phyloP scores from a whole-genome alignment of 2,797 vertebrate species.

The Gymnodraco acuticeps region DNA sequence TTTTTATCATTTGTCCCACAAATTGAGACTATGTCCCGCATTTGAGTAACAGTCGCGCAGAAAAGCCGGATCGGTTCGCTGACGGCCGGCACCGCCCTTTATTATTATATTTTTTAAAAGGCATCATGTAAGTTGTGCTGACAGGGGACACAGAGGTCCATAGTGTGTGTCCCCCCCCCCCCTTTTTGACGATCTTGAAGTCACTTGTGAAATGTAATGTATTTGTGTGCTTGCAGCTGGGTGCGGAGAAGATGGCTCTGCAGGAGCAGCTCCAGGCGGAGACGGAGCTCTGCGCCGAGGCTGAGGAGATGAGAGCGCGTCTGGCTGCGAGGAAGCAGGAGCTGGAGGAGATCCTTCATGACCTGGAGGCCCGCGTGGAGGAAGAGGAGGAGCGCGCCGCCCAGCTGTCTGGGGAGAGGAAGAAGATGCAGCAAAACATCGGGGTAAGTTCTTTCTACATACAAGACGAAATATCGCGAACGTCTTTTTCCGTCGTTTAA shows the following conservation, averaged over 20 bases:
- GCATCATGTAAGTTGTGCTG: no score
- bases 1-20: no score
- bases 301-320: conserved; percentile 96
- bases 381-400: conserved; percentile 96
- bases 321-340: conserved; percentile 96
- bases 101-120: no score
- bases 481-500: no score
- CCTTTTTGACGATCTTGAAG: no score
- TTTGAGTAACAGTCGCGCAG: no score
- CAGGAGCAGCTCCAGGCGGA: conserved; percentile 99
- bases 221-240: conserved; percentile 80
- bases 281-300: conserved; percentile 96
- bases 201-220: neutral
- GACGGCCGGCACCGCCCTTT: no score
- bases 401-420: conserved; percentile 90
- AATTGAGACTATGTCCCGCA: no score
- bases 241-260: conserved; percentile 93
- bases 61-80: no score
- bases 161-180: no score
- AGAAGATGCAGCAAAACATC: conserved; percentile 99
- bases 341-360: conserved; percentile 97
- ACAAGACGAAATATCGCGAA: no score
- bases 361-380: conserved; percentile 96
- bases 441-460: conserved; percentile 74
- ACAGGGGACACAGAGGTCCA: no score